Evolutionary conservation across 2,113 vertebrate genomes (phyloP).

Genomic region (Casuarius casuarius): DNA sequence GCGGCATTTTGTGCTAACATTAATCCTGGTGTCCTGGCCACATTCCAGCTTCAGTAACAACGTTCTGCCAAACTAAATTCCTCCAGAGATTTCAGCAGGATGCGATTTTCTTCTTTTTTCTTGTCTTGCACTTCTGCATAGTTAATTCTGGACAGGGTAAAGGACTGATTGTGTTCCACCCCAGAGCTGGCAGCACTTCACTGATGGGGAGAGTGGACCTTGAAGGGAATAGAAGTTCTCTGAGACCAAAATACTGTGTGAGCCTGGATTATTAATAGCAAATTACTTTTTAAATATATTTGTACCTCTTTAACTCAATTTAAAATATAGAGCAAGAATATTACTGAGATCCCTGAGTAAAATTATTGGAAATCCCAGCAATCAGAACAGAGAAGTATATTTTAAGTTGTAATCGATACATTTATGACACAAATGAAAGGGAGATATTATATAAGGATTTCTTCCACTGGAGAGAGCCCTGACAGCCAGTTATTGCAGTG

Average conservation of each 20-base stretch:
- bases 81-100: slow-evolving; percentile 36
- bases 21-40: slow-evolving; percentile 60
- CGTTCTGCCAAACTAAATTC: slow-evolving; percentile 33
- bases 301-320: neutral
- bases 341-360: neutral
- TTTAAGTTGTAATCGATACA: slow-evolving; percentile 41
- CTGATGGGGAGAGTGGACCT: neutral
- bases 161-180: neutral
- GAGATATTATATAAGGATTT: slow-evolving; percentile 5
- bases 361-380: neutral
- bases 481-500: slow-evolving; percentile 37
- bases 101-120: slow-evolving; percentile 19
- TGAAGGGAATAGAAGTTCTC: neutral
- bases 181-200: neutral
- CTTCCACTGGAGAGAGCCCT: slow-evolving; percentile 29
- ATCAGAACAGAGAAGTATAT: neutral
- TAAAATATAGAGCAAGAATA: neutral
- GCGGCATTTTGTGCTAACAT: slow-evolving; percentile 59
- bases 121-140: neutral
- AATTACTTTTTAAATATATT: neutral
- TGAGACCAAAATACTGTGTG: neutral
- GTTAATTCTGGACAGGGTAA: neutral
- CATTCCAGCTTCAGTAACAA: slow-evolving; percentile 10
- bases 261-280: neutral
- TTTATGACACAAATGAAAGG: slow-evolving; percentile 20